Evolutionary conservation across 1,140 invertebrate genomes (phyloP).

Genomic region (Drosophila lacertosa): DNA sequence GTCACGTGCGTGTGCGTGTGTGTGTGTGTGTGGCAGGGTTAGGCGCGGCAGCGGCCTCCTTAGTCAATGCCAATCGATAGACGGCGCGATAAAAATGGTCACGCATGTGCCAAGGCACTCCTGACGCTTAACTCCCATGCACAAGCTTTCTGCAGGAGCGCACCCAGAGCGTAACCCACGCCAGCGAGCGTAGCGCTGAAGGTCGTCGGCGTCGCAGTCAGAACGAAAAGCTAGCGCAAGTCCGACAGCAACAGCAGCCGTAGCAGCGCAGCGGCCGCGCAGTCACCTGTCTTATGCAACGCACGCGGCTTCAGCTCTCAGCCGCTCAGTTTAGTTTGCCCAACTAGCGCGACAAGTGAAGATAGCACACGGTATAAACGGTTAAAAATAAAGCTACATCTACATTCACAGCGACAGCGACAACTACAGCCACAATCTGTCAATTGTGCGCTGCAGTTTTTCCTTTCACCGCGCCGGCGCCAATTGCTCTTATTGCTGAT

Average conservation of each 20-base stretch:
- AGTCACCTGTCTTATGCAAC: conserved; percentile 69
- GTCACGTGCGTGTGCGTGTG: conserved; percentile 30
- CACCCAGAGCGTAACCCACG: conserved; percentile 20
- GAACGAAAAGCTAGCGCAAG: conserved; percentile 63
- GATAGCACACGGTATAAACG: conserved; percentile 60
- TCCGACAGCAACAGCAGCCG: conserved; percentile 17
- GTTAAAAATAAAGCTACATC: conserved; percentile 31
- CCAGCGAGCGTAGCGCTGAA: conserved; percentile 22
- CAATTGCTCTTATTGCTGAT: conserved; percentile 49
- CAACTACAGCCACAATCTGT: conserved; percentile 8
- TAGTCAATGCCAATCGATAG: conserved; percentile 43
- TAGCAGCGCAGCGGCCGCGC: conserved; percentile 15
- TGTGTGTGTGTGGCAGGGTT: conserved; percentile 26
- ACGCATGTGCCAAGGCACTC: conserved; percentile 62
- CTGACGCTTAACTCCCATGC: conserved; percentile 49
- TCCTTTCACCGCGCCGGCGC: conserved; percentile 44
- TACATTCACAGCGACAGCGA: conserved; percentile 2
- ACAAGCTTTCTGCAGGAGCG: conserved; percentile 16
- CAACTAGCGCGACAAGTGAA: conserved; percentile 74
- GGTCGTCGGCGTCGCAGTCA: conserved; percentile 34
- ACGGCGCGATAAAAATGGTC: conserved; percentile 65
- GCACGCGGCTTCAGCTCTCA: conserved; percentile 53
- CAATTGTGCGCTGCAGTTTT: conserved; percentile 34
- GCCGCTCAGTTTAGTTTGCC: conserved; percentile 68
- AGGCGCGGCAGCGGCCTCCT: conserved; percentile 31